Evolutionary conservation across 2,888 invertebrate genomes (phyloP).

Genomic region (Ptycholaimellus sp.): DNA sequence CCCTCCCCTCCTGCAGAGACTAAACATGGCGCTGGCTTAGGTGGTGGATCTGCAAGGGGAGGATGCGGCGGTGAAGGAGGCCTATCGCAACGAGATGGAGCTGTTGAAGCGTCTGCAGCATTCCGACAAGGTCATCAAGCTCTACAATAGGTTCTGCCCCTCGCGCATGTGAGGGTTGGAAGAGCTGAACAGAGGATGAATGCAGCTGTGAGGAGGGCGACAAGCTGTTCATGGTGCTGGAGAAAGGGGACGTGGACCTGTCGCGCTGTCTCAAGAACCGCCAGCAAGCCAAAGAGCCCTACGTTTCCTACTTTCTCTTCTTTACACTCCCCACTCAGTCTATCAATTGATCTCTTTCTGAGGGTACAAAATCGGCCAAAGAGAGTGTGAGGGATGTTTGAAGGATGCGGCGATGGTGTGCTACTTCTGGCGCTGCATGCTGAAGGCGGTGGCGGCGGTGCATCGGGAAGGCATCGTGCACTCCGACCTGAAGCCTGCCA

Average conservation of each 20-base stretch:
- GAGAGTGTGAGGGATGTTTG: too few species aligned
- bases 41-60: constrained; percentile 49
- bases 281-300: constrained; percentile 24
- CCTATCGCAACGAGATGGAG: constrained; percentile 66
- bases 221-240: constrained; percentile 58
- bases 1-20: too few species aligned
- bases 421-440: too few species aligned
- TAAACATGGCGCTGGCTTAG: too few species aligned
- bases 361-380: too few species aligned
- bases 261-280: constrained; percentile 33
- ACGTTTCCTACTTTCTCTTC: too few species aligned
- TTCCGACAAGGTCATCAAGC: constrained; percentile 52
- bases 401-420: too few species aligned
- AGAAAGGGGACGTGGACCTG: constrained; percentile 70
- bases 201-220: constrained; percentile 37
- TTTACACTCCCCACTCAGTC: too few species aligned
- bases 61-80: constrained; percentile 43
- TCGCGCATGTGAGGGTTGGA: too few species aligned
- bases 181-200: too few species aligned
- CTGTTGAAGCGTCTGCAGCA: constrained; percentile 50
- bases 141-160: constrained; percentile 75
- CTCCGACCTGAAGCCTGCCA: constrained; percentile 83
- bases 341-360: too few species aligned
- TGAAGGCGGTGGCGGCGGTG: too few species aligned
- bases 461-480: constrained; percentile 78